A percentile compares a stretch with the other conserved stretches of the same genome.
Evolutionary conservation across 2,113 vertebrate genomes (phyloP).

Genomic region (Cyphotilapia sp.): DNA sequence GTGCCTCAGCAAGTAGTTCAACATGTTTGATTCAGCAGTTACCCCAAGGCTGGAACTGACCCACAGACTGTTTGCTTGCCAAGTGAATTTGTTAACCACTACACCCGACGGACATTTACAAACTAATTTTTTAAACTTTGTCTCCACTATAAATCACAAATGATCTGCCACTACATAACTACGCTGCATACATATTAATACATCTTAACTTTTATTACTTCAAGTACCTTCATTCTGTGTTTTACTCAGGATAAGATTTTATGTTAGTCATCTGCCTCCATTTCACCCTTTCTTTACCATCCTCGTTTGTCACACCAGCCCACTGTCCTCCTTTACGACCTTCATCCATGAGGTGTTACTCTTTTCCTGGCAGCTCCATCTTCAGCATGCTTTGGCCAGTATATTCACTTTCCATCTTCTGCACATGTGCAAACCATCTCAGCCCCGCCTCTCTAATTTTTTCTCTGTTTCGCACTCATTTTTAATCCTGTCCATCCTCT

Average conservation of each 20-base stretch:
- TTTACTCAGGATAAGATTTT: neutral
- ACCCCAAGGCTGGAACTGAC: neutral
- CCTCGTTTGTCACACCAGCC: neutral
- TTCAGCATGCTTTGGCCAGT: neutral
- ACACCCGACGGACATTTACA: neutral
- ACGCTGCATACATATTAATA: neutral
- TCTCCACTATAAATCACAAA: neutral
- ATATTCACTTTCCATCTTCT: neutral
- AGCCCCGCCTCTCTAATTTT: neutral
- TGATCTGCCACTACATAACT: neutral
- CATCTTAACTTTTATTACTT: neutral
- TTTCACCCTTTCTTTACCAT: neutral
- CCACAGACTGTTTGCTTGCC: neutral
- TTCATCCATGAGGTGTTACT: neutral
- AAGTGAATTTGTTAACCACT: neutral
- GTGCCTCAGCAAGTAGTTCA: neutral
- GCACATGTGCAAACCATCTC: neutral
- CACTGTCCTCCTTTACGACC: neutral
- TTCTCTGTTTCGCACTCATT: neutral
- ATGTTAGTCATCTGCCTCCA: neutral
- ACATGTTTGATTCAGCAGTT: neutral
- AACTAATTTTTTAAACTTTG: fast-evolving
- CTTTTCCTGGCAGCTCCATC: neutral
- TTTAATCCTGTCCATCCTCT: neutral
- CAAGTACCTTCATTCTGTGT: neutral